A percentile compares a stretch with the other conserved stretches of the same genome.
Conservation (phyloP, 2,797 vertebrate species). For the Xiphorhynchus erythropygius region DNA sequence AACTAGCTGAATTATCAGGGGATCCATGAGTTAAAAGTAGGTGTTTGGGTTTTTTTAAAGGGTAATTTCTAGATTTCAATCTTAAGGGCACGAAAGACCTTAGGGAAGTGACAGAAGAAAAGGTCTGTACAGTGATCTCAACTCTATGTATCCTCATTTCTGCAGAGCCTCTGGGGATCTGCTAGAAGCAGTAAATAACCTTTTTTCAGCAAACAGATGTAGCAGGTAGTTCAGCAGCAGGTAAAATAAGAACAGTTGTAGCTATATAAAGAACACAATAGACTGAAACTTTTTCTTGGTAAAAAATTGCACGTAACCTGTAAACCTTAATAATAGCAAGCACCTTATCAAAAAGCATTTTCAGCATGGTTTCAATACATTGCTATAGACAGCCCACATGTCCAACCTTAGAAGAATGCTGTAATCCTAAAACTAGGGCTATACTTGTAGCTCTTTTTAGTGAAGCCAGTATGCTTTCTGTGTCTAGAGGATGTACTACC, state of each 20-base stretch:
- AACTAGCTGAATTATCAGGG: conserved; percentile 1
- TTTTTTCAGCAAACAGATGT: conserved; percentile 1
- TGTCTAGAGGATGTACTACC: background rate
- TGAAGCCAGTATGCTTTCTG: background rate
- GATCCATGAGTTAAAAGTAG: background rate
- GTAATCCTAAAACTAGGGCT: background rate
- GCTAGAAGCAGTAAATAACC: conserved; percentile 45
- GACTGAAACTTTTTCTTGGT: background rate
- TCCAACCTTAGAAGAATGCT: background rate
- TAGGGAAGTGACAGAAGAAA: background rate
- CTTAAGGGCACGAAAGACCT: background rate
- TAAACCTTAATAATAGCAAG: background rate
- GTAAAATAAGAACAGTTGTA: conserved; percentile 24
- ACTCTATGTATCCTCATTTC: background rate
- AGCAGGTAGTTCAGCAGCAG: background rate
- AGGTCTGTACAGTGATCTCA: background rate
- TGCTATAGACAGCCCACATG: background rate
- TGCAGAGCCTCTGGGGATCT: background rate
- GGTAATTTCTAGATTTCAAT: conserved; percentile 5
- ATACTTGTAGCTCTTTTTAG: background rate
- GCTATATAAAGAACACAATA: conserved; percentile 19
- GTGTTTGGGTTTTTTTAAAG: background rate
- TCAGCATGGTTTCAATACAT: background rate
- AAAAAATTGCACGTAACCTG: background rate
- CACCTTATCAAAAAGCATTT: background rate